Evolutionary conservation across 2,797 vertebrate genomes (phyloP).

Genomic region (Telmatherina bonti): DNA sequence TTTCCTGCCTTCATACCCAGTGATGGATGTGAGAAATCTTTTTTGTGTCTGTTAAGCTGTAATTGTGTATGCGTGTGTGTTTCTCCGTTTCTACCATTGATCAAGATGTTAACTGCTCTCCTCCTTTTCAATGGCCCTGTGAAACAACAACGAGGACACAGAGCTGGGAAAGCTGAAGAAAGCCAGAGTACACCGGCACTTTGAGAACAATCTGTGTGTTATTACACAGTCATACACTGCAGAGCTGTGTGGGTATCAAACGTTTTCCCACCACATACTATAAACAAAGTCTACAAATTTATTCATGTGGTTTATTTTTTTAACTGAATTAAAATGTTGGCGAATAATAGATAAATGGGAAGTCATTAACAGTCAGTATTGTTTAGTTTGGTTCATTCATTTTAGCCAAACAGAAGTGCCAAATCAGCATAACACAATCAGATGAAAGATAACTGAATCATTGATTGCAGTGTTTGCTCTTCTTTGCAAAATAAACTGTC

Average conservation of each 20-base stretch:
- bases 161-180: slow-evolving; percentile 53
- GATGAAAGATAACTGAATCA: neutral
- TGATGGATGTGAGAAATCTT: slow-evolving; percentile 54
- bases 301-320: neutral
- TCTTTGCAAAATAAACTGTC: neutral
- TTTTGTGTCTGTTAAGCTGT: slow-evolving; percentile 1
- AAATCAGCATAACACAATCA: neutral
- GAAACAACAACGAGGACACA: slow-evolving; percentile 63
- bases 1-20: slow-evolving; percentile 46
- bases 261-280: neutral
- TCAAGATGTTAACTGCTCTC: slow-evolving; percentile 69
- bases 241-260: neutral
- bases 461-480: neutral
- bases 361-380: neutral
- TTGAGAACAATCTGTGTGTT: slow-evolving; percentile 21
- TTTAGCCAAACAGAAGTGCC: no score
- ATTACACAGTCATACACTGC: neutral
- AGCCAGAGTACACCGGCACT: slow-evolving; percentile 21
- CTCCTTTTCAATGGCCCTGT: slow-evolving; percentile 54
- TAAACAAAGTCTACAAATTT: neutral
- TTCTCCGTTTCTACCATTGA: slow-evolving; percentile 60
- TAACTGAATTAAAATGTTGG: neutral
- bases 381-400: neutral
- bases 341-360: neutral
- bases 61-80: slow-evolving; percentile 11